Evolutionary conservation across 2,888 invertebrate genomes (phyloP).

Genomic region (Monopis laevigella): DNA sequence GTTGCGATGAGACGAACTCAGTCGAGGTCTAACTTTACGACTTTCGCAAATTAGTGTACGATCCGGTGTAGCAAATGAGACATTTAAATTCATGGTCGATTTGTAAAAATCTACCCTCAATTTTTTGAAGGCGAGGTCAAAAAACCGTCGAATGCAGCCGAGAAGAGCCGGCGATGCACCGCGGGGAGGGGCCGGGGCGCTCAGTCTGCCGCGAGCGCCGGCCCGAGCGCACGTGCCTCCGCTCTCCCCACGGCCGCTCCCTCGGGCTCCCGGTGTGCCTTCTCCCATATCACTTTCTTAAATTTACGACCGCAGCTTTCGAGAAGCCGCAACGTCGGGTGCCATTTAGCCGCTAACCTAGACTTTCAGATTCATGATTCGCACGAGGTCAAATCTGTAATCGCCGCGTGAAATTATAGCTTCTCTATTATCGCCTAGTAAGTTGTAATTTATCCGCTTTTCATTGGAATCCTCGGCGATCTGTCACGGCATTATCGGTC

Average conservation of each 20-base stretch:
- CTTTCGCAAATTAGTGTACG: too few species aligned
- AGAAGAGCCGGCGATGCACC: conserved; percentile 22
- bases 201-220: conserved; percentile 37
- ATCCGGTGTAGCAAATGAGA: too few species aligned
- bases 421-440: not conserved
- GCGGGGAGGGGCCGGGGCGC: conserved; percentile 20
- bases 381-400: not conserved
- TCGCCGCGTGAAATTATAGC: not conserved
- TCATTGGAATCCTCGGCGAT: too few species aligned
- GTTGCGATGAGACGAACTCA: too few species aligned
- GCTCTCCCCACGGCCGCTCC: conserved; percentile 21
- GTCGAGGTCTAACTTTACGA: too few species aligned
- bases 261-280: conserved; percentile 24
- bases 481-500: too few species aligned
- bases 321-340: too few species aligned
- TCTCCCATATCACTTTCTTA: too few species aligned
- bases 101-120: conserved; percentile 61
- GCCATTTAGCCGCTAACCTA: not conserved
- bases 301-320: not conserved
- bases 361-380: not conserved
- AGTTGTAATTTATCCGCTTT: too few species aligned
- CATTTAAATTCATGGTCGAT: too few species aligned
- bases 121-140: conserved; percentile 46
- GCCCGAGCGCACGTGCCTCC: not conserved
- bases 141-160: conserved; percentile 17